phyloP scores from a whole-genome alignment of 1,140 invertebrate genomes.

The Glossosoma conforme region DNA sequence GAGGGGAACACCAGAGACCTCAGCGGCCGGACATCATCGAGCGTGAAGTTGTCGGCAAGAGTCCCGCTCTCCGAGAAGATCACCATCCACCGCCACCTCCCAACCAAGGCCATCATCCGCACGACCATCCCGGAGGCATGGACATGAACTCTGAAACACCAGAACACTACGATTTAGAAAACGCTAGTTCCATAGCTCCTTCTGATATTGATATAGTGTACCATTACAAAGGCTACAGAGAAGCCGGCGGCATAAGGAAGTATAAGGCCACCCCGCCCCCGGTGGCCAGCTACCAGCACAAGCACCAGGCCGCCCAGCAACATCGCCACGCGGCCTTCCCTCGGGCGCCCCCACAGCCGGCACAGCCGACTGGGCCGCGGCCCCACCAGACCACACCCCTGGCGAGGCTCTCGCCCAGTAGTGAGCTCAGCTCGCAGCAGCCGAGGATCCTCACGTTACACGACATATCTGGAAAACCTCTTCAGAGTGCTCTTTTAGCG shows the following conservation, averaged over 20 bases:
- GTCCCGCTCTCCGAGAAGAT: conserved; percentile 68
- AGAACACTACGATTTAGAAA: conserved; percentile 95
- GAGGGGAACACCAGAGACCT: conserved; percentile 60
- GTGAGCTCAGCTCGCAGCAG: conserved; percentile 85
- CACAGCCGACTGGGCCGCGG: conserved; percentile 59
- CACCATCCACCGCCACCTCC: conserved; percentile 68
- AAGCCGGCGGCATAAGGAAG: conserved; percentile 73
- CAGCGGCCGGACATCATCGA: conserved; percentile 91
- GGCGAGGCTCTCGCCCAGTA: conserved; percentile 84
- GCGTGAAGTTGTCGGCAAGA: conserved; percentile 77
- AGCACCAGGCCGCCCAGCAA: conserved; percentile 64
- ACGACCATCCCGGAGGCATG: conserved; percentile 60
- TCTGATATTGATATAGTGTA: conserved; percentile 96
- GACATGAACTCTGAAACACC: conserved; percentile 78
- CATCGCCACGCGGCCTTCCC: conserved; percentile 64
- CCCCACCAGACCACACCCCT: conserved; percentile 82
- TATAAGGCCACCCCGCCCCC: conserved; percentile 79
- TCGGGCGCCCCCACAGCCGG: conserved; percentile 62
- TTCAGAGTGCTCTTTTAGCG: conserved; percentile 81
- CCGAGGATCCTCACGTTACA: conserved; percentile 86
- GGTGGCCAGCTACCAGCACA: conserved; percentile 69
- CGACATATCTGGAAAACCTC: conserved; percentile 87
- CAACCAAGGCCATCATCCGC: conserved; percentile 58
- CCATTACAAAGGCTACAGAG: conserved; percentile 90
- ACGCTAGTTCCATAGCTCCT: conserved; percentile 94